These are phyloP conservation scores for Cryptocheilus praepositus DNA, from an alignment of 2,888 invertebrate species.

Conservation along the genomic window DNA sequence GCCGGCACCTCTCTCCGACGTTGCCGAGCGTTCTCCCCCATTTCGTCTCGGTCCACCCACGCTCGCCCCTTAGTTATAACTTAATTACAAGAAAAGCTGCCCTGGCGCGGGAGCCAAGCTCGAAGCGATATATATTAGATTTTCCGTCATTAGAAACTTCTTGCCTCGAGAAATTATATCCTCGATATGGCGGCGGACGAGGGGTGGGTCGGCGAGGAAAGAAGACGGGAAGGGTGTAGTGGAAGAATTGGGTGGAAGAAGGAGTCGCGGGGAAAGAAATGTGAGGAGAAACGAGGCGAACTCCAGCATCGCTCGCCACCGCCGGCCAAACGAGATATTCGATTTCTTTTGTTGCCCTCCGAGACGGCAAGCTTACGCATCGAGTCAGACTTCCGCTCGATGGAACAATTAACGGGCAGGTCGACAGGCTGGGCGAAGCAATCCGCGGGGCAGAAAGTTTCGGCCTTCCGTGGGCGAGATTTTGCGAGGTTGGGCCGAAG, in stretches of 20 bases:
- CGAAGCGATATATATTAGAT: conserved; percentile 69
- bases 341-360: conserved; percentile 38
- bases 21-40: conserved; percentile 23
- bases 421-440: too few relatives aligned
- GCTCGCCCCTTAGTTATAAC: conserved; percentile 68
- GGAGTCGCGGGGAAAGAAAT: conserved; percentile 9
- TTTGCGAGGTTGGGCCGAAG: too few relatives aligned
- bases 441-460: too few relatives aligned
- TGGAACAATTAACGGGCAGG: conserved; percentile 35
- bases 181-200: neutral
- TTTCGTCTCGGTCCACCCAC: conserved; percentile 12
- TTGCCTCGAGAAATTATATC: conserved; percentile 57
- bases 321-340: conserved; percentile 27
- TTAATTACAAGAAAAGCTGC: conserved; percentile 74
- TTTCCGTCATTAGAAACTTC: conserved; percentile 71
- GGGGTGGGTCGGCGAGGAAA: conserved; percentile 10
- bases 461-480: too few relatives aligned
- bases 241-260: conserved; percentile 11
- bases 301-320: conserved; percentile 16
- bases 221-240: conserved; percentile 13
- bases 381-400: conserved; percentile 28
- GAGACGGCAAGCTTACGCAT: neutral
- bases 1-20: conserved; percentile 17
- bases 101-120: conserved; percentile 43
- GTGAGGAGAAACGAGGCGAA: conserved; percentile 15